Base-by-base conservation (phyloP, 2,113 vertebrate genomes). In the Cariama cristata region DNA sequence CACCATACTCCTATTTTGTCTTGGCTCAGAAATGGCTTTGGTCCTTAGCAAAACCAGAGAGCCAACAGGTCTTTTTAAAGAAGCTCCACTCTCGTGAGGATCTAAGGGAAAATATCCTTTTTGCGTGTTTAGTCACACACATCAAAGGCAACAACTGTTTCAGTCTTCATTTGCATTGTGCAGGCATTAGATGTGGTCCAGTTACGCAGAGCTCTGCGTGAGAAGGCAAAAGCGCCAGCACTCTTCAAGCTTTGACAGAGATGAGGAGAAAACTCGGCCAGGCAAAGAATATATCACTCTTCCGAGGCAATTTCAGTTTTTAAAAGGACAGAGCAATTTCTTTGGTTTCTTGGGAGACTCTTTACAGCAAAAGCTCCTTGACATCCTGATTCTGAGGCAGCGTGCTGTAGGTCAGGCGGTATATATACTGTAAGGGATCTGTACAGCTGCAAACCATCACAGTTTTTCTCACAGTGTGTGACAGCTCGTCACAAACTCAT, bases 61-160 rank as follows among this genome's bases (percentile, higher is more conserved):
- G 40, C 94, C 95, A 97, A 97, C 97, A 97, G 98, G 97, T 98
- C 93, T 85, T 91, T 72, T 83, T 75, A 92, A 96, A 95, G 93
- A 95, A 93, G 69, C 87, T 93, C 44, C 11, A 6, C 56, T 94
- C 95, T 56, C 93, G 2, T 27, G 95, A 92, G 95, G 87, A 86
- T 80, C 45, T 30, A 47, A 86, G 58, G 68, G 88, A 83, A 93
- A 95, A 97, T 74, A 83, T 93, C 96, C 95, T 85, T 96, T 97
- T 66, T 80, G 96, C 56, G 67, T 75, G 35, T 88, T 97, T 79
- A 96, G 97, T 97, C 95, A 91, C 97, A 88, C 94, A 94, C 88
- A 95, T 97, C 96, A 94, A 96, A 98, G 96, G 93, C 71, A 96
- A 94, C 96, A 77, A 67, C 72, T 56, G 56, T 44, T 88, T 88